Evolutionary conservation across 2,113 vertebrate genomes (phyloP).

Genomic region (Prionailurus viverrinus): DNA sequence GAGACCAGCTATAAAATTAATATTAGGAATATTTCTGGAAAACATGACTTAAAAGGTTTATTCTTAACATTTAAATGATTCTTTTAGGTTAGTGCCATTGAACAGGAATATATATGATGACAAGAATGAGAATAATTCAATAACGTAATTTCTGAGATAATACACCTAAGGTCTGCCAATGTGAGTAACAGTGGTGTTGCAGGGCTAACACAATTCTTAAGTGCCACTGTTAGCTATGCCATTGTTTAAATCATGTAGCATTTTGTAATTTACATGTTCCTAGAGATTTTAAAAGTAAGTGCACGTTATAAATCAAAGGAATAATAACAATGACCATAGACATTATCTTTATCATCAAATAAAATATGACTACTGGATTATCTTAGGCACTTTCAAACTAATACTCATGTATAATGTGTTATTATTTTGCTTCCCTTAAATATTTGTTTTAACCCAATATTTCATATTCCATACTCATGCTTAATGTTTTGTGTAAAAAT

Average conservation of each 20-base stretch:
- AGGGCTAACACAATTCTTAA: constrained; percentile 8
- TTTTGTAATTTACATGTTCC: constrained; percentile 60
- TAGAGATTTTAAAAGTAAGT: constrained; percentile 61
- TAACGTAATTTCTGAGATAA: constrained; percentile 40
- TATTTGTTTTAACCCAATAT: constrained; percentile 29
- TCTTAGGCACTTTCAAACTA: constrained; percentile 52
- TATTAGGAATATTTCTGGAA: constrained; percentile 28
- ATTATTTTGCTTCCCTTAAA: constrained; percentile 30
- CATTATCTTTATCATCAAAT: constrained; percentile 69
- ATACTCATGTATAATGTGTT: not conserved
- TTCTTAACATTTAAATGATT: constrained; percentile 30
- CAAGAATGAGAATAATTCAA: constrained; percentile 23
- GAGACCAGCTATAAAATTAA: not conserved
- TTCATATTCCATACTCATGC: constrained; percentile 54
- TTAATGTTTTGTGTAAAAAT: constrained; percentile 42
- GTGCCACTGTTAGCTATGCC: constrained; percentile 55
- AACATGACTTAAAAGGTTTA: not conserved
- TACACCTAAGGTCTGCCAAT: not conserved
- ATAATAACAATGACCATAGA: constrained; percentile 63
- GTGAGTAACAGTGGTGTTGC: not conserved
- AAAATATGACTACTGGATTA: constrained; percentile 58
- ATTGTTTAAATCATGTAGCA: constrained; percentile 69
- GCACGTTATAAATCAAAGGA: constrained; percentile 69
- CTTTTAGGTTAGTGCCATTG: not conserved
- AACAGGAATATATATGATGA: constrained; percentile 50